These are phyloP conservation scores for Ischnura elegans DNA, from an alignment of 2,888 invertebrate species.

Conservation along the genomic window DNA sequence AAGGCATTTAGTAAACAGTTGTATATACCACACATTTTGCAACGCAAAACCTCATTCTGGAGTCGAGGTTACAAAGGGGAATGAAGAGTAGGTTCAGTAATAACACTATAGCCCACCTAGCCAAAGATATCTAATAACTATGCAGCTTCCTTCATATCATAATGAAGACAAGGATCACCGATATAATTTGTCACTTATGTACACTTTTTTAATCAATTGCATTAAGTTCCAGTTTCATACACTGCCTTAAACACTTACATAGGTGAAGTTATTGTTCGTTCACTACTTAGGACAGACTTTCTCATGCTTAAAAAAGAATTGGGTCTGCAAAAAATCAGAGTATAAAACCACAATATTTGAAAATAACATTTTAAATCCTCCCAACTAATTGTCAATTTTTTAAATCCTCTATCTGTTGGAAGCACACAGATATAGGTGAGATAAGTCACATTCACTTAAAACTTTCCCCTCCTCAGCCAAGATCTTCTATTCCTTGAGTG, in stretches of 20 bases:
- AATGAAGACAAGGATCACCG: slow-evolving; percentile 60
- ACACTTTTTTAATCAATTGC: slow-evolving; percentile 44
- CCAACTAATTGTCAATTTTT: slow-evolving; percentile 50
- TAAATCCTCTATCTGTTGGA: slow-evolving; percentile 57
- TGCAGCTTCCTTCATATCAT: slow-evolving; percentile 33
- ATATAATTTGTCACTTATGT: slow-evolving; percentile 51
- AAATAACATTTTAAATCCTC: slow-evolving; percentile 60
- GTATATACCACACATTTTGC: slow-evolving; percentile 51
- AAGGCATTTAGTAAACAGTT: slow-evolving; percentile 48
- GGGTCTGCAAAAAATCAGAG: slow-evolving; percentile 63
- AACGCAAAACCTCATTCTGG: slow-evolving; percentile 32
- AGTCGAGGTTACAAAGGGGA: slow-evolving; percentile 23
- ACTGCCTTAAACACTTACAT: slow-evolving; percentile 2
- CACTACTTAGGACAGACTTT: slow-evolving; percentile 59
- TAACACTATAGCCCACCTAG: slow-evolving; percentile 65
- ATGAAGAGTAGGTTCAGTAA: slow-evolving; percentile 53
- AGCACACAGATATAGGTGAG: slow-evolving; percentile 62
- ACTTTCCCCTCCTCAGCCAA: slow-evolving; percentile 63
- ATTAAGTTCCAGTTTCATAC: slow-evolving; percentile 37
- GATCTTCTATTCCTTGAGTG: slow-evolving; percentile 23
- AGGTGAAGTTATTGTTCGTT: slow-evolving; percentile 34
- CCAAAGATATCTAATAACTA: slow-evolving; percentile 44
- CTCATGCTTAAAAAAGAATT: slow-evolving; percentile 58
- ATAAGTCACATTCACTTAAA: slow-evolving; percentile 55
- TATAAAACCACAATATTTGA: slow-evolving; percentile 66